A percentile compares a stretch with the other conserved stretches of the same genome.
Evolutionary conservation across 2,113 vertebrate genomes (phyloP).

Genomic region (Siniperca knerii): DNA sequence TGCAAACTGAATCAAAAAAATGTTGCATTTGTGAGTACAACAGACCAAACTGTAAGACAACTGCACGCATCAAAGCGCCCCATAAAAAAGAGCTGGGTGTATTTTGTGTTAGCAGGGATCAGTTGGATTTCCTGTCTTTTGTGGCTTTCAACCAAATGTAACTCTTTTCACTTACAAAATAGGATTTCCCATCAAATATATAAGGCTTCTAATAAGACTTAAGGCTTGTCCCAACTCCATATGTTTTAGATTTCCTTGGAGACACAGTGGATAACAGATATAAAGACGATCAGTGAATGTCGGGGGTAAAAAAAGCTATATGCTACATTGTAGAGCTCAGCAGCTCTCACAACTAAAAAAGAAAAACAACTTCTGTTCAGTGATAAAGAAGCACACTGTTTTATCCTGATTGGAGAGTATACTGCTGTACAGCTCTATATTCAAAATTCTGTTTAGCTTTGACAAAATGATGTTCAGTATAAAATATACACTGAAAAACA

Average conservation of each 20-base stretch:
- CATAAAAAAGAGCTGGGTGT: background rate
- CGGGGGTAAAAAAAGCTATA: constrained; percentile 13
- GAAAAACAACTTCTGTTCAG: background rate
- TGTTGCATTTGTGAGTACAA: background rate
- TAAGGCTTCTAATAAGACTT: constrained; percentile 43
- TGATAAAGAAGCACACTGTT: background rate
- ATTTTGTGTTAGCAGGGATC: constrained; percentile 24
- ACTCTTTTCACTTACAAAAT: constrained; percentile 49
- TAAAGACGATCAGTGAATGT: constrained; percentile 25
- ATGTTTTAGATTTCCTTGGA: constrained; percentile 65
- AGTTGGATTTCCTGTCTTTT: constrained; percentile 47
- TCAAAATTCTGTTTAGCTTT: background rate
- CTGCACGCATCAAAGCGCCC: background rate
- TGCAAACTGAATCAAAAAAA: background rate
- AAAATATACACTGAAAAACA: background rate
- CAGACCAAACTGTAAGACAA: background rate
- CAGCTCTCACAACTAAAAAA: background rate
- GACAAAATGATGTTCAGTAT: background rate
- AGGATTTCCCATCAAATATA: constrained; percentile 48
- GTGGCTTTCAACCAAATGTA: constrained; percentile 33
- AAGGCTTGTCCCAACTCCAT: constrained; percentile 35
- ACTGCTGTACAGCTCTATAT: background rate
- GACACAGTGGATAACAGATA: constrained; percentile 47
- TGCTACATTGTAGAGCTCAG: constrained; percentile 14
- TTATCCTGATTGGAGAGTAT: background rate